Percentiles rank a stretch among this genome's conserved stretches.
These are phyloP conservation scores for Cydia strobilella DNA, from an alignment of 1,140 invertebrate genomes.

Conservation along the genomic window DNA sequence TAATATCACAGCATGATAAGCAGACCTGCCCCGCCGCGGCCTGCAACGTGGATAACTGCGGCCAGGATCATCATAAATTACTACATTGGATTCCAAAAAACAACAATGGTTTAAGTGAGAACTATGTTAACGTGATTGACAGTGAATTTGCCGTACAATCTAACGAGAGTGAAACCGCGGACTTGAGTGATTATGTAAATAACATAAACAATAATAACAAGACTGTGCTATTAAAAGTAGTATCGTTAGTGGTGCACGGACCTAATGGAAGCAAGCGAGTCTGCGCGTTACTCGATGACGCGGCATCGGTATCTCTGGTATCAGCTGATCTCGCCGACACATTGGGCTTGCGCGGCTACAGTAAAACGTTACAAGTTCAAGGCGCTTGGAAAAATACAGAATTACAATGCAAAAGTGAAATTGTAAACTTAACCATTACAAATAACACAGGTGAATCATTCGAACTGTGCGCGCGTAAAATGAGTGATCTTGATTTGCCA, in stretches of 20 bases:
- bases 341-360: not conserved
- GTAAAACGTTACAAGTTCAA: not conserved
- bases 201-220: too few species aligned
- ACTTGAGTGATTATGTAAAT: too few species aligned
- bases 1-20: too few species aligned
- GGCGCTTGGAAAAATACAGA: not conserved
- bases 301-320: not conserved
- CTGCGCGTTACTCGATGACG: not conserved
- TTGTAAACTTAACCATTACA: not conserved
- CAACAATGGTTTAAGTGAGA: too few species aligned
- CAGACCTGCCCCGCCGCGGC: too few species aligned
- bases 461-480: not conserved
- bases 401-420: not conserved
- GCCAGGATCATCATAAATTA: too few species aligned
- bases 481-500: not conserved
- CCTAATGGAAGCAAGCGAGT: not conserved
- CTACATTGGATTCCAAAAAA: too few species aligned
- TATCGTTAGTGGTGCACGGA: not conserved
- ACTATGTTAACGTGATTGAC: too few species aligned
- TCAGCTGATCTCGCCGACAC: conserved; percentile 3
- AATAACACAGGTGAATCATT: not conserved
- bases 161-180: too few species aligned
- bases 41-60: too few species aligned
- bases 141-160: too few species aligned
- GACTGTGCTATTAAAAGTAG: too few species aligned